Conservation (phyloP, 2,888 invertebrate species). For the Xestia xanthographa region DNA sequence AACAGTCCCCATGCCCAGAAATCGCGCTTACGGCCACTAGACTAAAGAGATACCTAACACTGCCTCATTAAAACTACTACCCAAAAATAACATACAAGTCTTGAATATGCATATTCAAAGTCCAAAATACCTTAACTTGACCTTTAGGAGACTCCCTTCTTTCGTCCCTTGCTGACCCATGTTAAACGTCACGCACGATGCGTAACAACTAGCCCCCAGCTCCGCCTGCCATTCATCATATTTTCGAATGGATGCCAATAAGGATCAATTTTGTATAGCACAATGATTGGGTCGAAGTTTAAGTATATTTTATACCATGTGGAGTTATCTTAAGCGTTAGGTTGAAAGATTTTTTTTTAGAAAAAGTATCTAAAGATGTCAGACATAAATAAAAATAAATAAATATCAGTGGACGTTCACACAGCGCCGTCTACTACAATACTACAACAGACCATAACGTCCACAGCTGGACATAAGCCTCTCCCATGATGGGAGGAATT, state of each 20-base stretch:
- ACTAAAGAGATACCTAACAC: too few species aligned
- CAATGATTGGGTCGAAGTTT: background rate
- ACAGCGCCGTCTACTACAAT: too few species aligned
- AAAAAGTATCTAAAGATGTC: background rate
- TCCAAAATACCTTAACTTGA: conserved; percentile 45
- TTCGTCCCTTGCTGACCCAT: conserved; percentile 53
- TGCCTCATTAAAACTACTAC: background rate
- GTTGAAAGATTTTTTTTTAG: background rate
- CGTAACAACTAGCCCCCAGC: conserved; percentile 42
- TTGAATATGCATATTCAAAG: conserved; percentile 5
- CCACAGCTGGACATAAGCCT: too few species aligned
- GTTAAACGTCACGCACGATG: conserved; percentile 65
- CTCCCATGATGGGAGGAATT: too few species aligned
- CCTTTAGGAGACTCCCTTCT: conserved; percentile 47
- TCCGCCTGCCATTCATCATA: conserved; percentile 57
- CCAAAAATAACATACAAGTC: background rate
- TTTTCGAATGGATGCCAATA: conserved; percentile 50
- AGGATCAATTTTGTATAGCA: conserved; percentile 32
- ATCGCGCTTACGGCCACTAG: too few species aligned
- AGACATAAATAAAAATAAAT: too few species aligned
- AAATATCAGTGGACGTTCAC: too few species aligned
- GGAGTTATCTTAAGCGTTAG: background rate
- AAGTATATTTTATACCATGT: background rate
- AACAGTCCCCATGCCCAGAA: too few species aligned
- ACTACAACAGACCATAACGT: too few species aligned